These are phyloP conservation scores for Embiotoca jacksoni DNA, from an alignment of 2,113 vertebrate genomes.

Conservation along the genomic window DNA sequence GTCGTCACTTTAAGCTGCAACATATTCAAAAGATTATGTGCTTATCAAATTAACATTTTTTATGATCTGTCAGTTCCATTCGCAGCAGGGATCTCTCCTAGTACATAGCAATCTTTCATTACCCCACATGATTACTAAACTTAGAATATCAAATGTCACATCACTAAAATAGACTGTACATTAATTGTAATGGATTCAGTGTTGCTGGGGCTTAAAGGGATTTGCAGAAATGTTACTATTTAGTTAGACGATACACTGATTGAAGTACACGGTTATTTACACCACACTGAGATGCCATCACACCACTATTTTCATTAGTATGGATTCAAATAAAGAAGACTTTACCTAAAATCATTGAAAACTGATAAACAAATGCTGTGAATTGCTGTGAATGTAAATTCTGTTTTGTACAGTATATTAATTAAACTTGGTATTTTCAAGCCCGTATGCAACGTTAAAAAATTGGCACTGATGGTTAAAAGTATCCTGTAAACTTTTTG, in stretches of 20 bases:
- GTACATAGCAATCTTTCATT: conserved; percentile 47
- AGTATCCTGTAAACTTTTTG: too few species aligned
- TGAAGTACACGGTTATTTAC: too few species aligned
- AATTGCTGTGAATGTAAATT: too few species aligned
- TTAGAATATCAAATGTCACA: conserved; percentile 57
- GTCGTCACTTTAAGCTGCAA: conserved; percentile 3
- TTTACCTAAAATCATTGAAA: too few species aligned
- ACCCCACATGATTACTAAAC: conserved; percentile 45
- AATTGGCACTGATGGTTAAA: too few species aligned
- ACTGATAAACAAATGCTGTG: too few species aligned
- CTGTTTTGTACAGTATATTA: too few species aligned
- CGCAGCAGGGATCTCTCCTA: conserved; percentile 15
- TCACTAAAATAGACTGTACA: conserved; percentile 53
- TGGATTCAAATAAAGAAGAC: too few species aligned
- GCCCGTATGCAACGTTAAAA: too few species aligned
- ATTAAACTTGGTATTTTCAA: too few species aligned
- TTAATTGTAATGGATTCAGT: conserved; percentile 43
- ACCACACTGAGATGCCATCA: too few species aligned
- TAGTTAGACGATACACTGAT: neutral
- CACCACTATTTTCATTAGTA: too few species aligned
- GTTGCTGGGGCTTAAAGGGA: conserved; percentile 18
- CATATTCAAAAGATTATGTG: conserved; percentile 15
- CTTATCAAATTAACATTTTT: conserved; percentile 47
- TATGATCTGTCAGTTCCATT: conserved; percentile 56
- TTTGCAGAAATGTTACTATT: conserved; percentile 32